Base-by-base conservation (phyloP, 2,797 vertebrate genomes). In the Gymnodraco acuticeps region DNA sequence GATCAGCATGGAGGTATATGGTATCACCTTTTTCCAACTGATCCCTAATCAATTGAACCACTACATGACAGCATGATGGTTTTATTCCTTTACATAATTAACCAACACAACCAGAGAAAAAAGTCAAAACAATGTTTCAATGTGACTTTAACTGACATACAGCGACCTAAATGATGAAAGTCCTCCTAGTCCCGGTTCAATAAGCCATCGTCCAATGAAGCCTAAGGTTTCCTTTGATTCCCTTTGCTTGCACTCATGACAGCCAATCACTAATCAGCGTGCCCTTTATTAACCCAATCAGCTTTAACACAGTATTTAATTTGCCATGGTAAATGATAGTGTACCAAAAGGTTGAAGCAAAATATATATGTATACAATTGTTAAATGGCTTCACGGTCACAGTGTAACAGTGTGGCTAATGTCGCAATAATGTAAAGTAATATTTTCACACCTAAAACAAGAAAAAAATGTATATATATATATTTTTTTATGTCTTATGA, bases 221-320 rank as follows among this genome's bases (percentile, higher is more conserved):
- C 64, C 65, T 61, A 16, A 73, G 41, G 45, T 14, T 31, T 0
- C 23, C 17, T 11, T 17, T 2, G n/a, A 33, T 19, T 27, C n/a
- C 41, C 19, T 3, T 4, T 0, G 3, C 19, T n/a, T 43, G 8
- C 19, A 71, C 63, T 62, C 56, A 55, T 8, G 38, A 54, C 54
- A 65, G 38, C 48, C 69, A n/a, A 38, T 70, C 45, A 20, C 42
- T 74, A 70, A 66, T 70, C 46, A 64, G 54, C 38, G 1, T 62
- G 45, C 8, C 20, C 45, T 66, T 71, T 59, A 64, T 60, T 76
- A 60, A 75, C 31, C 58, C 48, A 64, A 61, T 72, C 64, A 59
- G 19, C 61, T 51, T n/a, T 31, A 61, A 27, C 27, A 9, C 3
- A 42, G 27, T 17, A 8, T 41, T 31, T 5, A 15, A 64, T 67